Percentiles rank a stretch among this genome's conserved stretches.
Evolutionary conservation across 2,888 invertebrate genomes (phyloP).

Genomic region (Cosmopolites sordidus): DNA sequence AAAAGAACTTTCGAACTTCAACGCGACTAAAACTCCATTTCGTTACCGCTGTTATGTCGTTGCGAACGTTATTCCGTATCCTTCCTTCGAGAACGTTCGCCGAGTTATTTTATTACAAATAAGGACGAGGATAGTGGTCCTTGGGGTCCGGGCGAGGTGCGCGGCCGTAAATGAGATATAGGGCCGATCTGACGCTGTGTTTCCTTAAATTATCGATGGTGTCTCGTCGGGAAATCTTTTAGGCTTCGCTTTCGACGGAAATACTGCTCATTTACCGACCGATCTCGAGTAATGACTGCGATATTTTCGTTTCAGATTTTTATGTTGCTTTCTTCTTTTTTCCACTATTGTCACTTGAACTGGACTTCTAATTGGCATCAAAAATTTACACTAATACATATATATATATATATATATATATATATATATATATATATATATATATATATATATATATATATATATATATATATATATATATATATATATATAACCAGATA

Average conservation of each 20-base stretch:
- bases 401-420: too few species aligned
- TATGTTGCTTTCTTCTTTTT: too few species aligned
- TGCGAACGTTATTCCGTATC: neutral
- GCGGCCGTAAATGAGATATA: conserved; percentile 47
- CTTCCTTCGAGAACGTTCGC: conserved; percentile 42
- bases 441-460: too few species aligned
- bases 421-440: too few species aligned
- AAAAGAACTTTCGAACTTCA: neutral
- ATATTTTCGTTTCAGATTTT: neutral
- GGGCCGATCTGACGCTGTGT: conserved; percentile 3
- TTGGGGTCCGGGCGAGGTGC: conserved; percentile 42
- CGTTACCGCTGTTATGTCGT: neutral
- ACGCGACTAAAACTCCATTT: neutral
- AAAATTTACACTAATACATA: too few species aligned
- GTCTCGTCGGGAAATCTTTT: conserved; percentile 42
- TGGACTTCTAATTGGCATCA: too few species aligned
- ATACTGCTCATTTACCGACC: neutral
- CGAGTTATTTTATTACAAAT: conserved; percentile 52
- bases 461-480: too few species aligned
- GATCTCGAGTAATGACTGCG: neutral
- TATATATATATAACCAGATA: too few species aligned
- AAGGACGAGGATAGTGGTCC: conserved; percentile 50
- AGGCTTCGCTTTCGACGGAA: neutral
- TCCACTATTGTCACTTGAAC: too few species aligned
- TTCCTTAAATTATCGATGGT: conserved; percentile 7